Conservation (phyloP, 1,140 invertebrate genomes). For the Carposina sasakii region DNA sequence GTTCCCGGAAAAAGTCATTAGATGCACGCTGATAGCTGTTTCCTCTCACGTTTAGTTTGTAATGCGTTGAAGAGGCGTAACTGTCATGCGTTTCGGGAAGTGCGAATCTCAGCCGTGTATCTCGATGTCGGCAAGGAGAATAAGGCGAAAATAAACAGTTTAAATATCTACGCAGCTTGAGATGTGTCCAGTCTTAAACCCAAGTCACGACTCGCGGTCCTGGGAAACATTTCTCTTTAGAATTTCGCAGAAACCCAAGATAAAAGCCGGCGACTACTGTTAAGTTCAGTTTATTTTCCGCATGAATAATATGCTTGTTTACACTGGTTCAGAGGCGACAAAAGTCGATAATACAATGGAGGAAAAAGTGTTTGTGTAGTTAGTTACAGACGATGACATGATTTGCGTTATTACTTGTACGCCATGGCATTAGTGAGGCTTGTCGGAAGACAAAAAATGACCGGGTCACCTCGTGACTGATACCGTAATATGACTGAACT, state of each 20-base stretch:
- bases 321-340: too few species aligned
- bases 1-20: too few species aligned
- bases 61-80: too few species aligned
- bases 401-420: too few species aligned
- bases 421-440: too few species aligned
- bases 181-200: conserved; percentile 44
- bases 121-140: conserved; percentile 31
- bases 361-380: too few species aligned
- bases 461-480: conserved; percentile 42
- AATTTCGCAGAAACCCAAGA: conserved; percentile 39
- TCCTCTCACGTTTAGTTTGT: too few species aligned
- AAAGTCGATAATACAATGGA: too few species aligned
- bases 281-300: too few species aligned
- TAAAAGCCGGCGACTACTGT: conserved; percentile 23
- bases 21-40: too few species aligned
- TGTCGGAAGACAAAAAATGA: conserved; percentile 51
- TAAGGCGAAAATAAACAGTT: conserved; percentile 34
- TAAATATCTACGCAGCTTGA: conserved; percentile 32
- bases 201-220: conserved; percentile 47
- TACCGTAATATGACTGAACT: conserved; percentile 29
- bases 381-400: too few species aligned
- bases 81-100: conserved; percentile 39
- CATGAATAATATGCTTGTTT: too few species aligned
- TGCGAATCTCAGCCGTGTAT: conserved; percentile 29
- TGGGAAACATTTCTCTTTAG: conserved; percentile 39